Evolutionary conservation across 2,113 vertebrate species (phyloP).

Genomic region (Gambusia affinis): DNA sequence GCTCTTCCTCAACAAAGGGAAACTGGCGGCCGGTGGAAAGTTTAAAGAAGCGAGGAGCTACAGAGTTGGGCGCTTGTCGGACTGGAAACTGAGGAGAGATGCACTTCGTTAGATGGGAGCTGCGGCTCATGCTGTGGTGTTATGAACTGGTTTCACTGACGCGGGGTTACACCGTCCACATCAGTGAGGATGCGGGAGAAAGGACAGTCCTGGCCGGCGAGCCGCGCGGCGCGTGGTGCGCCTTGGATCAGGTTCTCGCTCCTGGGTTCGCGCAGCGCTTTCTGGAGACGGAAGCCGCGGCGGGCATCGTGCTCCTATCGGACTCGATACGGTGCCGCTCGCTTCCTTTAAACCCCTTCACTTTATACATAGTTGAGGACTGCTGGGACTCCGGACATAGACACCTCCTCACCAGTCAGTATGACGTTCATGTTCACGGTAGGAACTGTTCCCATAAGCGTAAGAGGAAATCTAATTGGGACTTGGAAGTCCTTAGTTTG

Average conservation of each 20-base stretch:
- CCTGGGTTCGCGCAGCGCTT: constrained; percentile 70
- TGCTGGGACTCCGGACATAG: constrained; percentile 68
- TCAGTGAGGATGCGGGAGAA: constrained; percentile 66
- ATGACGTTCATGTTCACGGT: constrained; percentile 78
- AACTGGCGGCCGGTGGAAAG: constrained; percentile 70
- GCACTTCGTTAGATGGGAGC: constrained; percentile 66
- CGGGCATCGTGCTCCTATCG: constrained; percentile 68
- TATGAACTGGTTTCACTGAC: constrained; percentile 53
- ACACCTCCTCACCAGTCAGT: constrained; percentile 75
- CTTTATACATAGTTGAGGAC: constrained; percentile 72
- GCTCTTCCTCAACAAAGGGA: constrained; percentile 70
- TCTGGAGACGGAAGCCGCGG: constrained; percentile 59
- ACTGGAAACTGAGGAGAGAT: constrained; percentile 66
- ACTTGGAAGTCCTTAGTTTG: constrained; percentile 78
- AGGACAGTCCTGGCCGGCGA: constrained; percentile 63
- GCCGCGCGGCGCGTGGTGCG: constrained; percentile 65
- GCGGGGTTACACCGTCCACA: constrained; percentile 68
- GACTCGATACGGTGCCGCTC: constrained; percentile 61
- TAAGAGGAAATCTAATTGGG: constrained; percentile 67
- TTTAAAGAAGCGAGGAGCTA: constrained; percentile 62
- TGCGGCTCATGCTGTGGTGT: constrained; percentile 70
- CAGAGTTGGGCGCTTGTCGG: constrained; percentile 15
- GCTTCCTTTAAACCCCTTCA: constrained; percentile 76
- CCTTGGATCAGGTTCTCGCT: constrained; percentile 77
- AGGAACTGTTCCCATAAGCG: constrained; percentile 71